A percentile compares a stretch with the other conserved stretches of the same genome.
Evolutionary conservation across 2,797 vertebrate species (phyloP).

Genomic region (Pachyuromys duprasi): DNA sequence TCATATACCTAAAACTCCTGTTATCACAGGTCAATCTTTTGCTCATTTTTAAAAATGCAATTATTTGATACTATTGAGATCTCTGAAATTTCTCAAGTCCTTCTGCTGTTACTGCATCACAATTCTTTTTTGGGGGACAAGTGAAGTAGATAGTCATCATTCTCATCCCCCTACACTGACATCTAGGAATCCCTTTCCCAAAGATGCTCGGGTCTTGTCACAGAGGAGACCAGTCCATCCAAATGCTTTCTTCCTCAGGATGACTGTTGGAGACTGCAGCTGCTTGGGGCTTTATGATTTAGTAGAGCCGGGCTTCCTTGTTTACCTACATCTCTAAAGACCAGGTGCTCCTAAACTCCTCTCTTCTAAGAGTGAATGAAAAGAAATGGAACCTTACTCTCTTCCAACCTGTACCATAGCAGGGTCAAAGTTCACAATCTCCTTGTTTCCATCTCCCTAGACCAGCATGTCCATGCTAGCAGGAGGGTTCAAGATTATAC

Average conservation of each 20-base stretch:
- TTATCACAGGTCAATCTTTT: slow-evolving; percentile 3
- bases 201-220: not conserved
- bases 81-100: not conserved
- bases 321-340: not conserved
- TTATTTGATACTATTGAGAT: slow-evolving; percentile 15
- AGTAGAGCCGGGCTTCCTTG: not conserved
- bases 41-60: not conserved
- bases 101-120: not conserved
- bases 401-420: not conserved
- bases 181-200: not conserved
- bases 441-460: not conserved
- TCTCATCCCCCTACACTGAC: not conserved
- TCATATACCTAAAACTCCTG: not conserved
- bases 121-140: not conserved
- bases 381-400: not conserved
- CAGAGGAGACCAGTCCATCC: not conserved
- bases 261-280: not conserved
- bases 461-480: not conserved
- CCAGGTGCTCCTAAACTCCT: not conserved
- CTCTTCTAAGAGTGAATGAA: not conserved
- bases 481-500: not conserved
- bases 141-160: not conserved
- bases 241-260: not conserved
- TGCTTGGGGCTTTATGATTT: not conserved
- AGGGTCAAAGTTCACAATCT: not conserved